Base-by-base conservation (phyloP, 2,797 vertebrate species). In the Sorex maritimensis region DNA sequence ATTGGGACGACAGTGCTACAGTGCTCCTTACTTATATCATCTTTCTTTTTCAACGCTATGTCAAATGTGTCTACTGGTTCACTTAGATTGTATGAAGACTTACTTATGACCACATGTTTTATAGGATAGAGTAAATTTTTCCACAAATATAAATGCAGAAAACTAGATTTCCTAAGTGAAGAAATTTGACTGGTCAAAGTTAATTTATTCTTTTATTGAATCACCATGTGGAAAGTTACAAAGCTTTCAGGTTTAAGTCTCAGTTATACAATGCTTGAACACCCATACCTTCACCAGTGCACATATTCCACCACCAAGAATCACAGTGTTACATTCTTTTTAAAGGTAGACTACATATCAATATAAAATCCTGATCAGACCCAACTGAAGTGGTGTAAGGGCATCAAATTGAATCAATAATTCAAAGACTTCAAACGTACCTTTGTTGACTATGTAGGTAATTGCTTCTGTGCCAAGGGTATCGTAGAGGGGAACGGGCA, bases 381-480 rank as follows among this genome's bases (percentile, higher is more conserved):
- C 26, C 89, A 80, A 72, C 6, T 63, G 6, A 41, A 19, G 30
- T 34, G 80, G 26, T 13, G 28, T 21, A 49, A 68, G 77, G 23
- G 15, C 67, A 71, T 17, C 6, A 21, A 34, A n/a, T 41, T 24
- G 23, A 52, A 81, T 7, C 13, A 17, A 13, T 11, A 75, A 44
- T 11, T 26, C 44, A 4, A 23, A 84, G 41, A 73, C 5, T 68
- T 3, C 6, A 83, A 86, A 79, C 97, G 6, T 98, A 99, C 99
- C 99, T 99, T 97, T 99, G 92, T 99, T 98, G 65, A 99, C 95
- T 94, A 99, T 98, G 97, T 99, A 99, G 0, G 97, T 96, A 86
- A 99, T 99, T 61, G 99, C 99, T 78, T 99, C 99, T 1, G 94
- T 73, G 95, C 99, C 99, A 30, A 99, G 98, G 0, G 99, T 99